Evolutionary conservation across 2,797 vertebrate genomes (phyloP), one percentile per base, ranked within the genome.

Genomic region (Caiman crocodilus): DNA sequence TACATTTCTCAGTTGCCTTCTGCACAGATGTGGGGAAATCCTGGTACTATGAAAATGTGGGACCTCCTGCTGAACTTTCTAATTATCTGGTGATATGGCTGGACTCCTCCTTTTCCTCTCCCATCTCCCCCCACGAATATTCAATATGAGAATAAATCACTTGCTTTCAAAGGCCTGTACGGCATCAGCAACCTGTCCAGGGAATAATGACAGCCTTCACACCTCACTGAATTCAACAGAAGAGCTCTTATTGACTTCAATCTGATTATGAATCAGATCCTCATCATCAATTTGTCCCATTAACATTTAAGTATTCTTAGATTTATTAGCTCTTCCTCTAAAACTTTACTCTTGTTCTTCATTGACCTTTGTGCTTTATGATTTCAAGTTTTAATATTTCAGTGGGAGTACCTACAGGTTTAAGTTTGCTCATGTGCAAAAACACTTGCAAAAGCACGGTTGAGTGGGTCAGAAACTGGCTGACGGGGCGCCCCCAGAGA

Each of bases 211-310:
- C 77, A 67, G 35, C 71, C 28, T 57, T 9, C 50, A 91, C 85
- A 2, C 4, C 5, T 15, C 42, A 32, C 9, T 17, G 50, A 65
- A 87, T 82, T 82, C 4, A 32, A 2, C 5, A 2, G 84, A 42
- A 87, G 64, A 28, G 57, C 50, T 87, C 65, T 32, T 64, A 79
- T 1, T 78, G n/a, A 58, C 42, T 69, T 75, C 32, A 42, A 10
- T 0, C 1, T 5, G 90, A 61, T 2, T 8, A 32, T 1, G 0
- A 9, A 50, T 8, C 7, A 28, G 23, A 85, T 12, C 26, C 0
- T 1, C 12, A 76, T 21, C 79, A 50, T 50, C 67, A 71, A 9
- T 76, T 90, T 50, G 42, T 77, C 60, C 79, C 18, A 25, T 69
- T 30, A 4, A 12, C 8, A 14, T 23, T 5, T 4, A 90, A 90